These are phyloP conservation scores for Microcaecilia unicolor DNA, from an alignment of 2,797 vertebrate genomes.

Conservation along the genomic window DNA sequence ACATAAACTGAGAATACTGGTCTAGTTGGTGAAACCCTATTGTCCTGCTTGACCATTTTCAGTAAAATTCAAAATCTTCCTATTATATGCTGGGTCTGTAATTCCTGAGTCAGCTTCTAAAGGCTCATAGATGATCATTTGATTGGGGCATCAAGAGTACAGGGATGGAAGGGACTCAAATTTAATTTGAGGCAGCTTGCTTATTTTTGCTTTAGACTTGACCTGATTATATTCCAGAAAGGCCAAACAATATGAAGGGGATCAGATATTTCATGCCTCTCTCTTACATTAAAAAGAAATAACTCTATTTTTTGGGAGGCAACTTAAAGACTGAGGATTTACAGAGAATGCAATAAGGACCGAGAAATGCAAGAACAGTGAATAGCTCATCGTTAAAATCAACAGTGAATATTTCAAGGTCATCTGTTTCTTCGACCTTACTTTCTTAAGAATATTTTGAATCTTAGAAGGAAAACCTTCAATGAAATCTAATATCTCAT, in stretches of 20 bases:
- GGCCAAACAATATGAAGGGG: constrained; percentile 11
- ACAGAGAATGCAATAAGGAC: background rate
- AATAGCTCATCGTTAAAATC: fast-evolving
- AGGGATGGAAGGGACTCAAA: too few relatives aligned
- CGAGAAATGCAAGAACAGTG: background rate
- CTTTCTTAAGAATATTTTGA: background rate
- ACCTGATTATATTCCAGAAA: background rate
- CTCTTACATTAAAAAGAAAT: constrained; percentile 6
- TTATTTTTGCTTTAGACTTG: background rate
- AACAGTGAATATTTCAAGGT: background rate
- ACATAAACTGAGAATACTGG: too few relatives aligned
- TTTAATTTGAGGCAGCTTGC: too few relatives aligned
- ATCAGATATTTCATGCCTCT: constrained; percentile 1
- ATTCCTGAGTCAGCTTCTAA: too few relatives aligned
- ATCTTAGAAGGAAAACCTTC: background rate
- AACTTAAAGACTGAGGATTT: background rate
- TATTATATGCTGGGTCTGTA: too few relatives aligned
- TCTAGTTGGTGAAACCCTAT: too few relatives aligned
- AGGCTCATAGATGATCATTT: too few relatives aligned
- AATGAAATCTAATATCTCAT: fast-evolving
- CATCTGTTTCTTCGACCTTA: background rate
- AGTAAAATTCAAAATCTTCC: too few relatives aligned
- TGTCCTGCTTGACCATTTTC: too few relatives aligned
- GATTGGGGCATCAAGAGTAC: too few relatives aligned
- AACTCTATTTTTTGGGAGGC: background rate